phyloP scores from a whole-genome alignment of 2,888 invertebrate species.

The Clostera curtula region DNA sequence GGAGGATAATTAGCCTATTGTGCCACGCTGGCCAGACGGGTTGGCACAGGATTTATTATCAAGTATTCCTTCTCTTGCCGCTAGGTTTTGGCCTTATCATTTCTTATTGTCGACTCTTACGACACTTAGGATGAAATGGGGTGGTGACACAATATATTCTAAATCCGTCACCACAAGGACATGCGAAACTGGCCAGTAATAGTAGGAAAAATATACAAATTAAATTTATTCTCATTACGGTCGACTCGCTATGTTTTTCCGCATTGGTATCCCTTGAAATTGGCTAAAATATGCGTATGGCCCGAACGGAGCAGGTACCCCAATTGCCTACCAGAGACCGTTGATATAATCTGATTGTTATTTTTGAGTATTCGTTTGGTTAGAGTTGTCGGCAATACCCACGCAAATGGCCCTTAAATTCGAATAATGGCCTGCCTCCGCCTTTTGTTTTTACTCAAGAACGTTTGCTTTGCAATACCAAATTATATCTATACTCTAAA shows the following conservation, averaged over 20 bases:
- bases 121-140: too few species aligned
- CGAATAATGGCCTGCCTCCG: slow-evolving; percentile 2
- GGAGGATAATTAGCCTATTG: too few species aligned
- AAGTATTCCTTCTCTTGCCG: too few species aligned
- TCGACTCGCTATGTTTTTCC: slow-evolving; percentile 3
- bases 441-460: slow-evolving; percentile 1
- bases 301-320: slow-evolving; percentile 1
- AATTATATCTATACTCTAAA: too few species aligned
- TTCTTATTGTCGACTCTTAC: too few species aligned
- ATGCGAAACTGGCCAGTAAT: too few species aligned
- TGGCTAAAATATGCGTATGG: slow-evolving; percentile 3
- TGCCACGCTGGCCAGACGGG: too few species aligned
- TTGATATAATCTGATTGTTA: slow-evolving; percentile 5
- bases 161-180: too few species aligned
- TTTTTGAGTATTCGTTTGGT: slow-evolving; percentile 8
- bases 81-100: too few species aligned
- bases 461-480: background rate
- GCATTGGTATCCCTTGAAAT: slow-evolving; percentile 3
- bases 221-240: background rate
- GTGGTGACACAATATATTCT: too few species aligned
- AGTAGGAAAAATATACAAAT: background rate
- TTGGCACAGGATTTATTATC: too few species aligned
- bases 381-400: slow-evolving; percentile 1
- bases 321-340: slow-evolving; percentile 4
- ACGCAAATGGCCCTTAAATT: slow-evolving; percentile 3